A percentile compares a stretch with the other conserved stretches of the same genome.
Conservation (phyloP, 2,797 vertebrate species). For the Hemibagrus guttatus region DNA sequence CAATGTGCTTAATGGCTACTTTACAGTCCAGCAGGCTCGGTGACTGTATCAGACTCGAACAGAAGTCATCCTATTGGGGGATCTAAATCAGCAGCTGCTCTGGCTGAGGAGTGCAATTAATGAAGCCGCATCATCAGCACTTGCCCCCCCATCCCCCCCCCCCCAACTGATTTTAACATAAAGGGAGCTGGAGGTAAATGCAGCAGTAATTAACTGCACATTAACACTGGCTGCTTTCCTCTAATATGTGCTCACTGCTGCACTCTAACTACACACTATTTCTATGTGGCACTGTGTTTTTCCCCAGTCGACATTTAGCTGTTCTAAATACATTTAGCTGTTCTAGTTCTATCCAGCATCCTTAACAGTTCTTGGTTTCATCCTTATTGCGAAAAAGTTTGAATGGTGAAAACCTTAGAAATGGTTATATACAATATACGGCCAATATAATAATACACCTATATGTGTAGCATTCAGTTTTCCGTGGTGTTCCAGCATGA, state of each 20-base stretch:
- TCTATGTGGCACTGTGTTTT: not conserved
- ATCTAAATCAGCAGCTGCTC: constrained; percentile 74
- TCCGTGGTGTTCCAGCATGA: not conserved
- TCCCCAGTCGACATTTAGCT: not conserved
- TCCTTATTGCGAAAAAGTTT: not conserved
- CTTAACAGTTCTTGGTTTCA: not conserved
- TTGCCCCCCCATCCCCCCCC: constrained; percentile 42
- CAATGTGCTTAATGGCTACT: constrained; percentile 61
- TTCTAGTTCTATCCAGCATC: not conserved
- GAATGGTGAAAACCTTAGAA: not conserved
- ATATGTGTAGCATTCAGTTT: not conserved
- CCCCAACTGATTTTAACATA: constrained; percentile 67
- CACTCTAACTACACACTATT: constrained; percentile 38
- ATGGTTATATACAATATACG: not conserved
- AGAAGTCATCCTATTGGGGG: constrained; percentile 66
- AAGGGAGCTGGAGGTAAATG: constrained; percentile 65
- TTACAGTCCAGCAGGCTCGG: constrained; percentile 59
- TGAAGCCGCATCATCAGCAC: constrained; percentile 66
- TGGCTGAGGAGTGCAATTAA: constrained; percentile 68
- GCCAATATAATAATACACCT: not conserved
- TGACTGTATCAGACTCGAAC: constrained; percentile 66
- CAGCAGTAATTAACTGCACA: constrained; percentile 64
- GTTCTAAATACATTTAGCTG: not conserved
- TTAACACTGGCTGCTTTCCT: constrained; percentile 56
- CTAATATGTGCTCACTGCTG: constrained; percentile 57